Conservation (phyloP, 2,888 invertebrate species). For the Augiades crinisus region DNA sequence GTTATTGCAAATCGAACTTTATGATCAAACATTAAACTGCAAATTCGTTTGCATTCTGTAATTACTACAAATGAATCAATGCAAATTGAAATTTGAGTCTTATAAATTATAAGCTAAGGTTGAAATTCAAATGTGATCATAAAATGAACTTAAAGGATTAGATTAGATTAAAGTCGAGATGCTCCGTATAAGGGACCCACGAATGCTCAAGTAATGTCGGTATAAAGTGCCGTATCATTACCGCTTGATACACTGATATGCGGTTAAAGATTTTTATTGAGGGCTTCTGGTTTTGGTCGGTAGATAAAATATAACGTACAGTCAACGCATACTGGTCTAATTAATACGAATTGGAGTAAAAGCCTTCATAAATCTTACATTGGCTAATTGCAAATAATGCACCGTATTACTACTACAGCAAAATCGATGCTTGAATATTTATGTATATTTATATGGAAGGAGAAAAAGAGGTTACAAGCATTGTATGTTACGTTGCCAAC, state of each 20-base stretch:
- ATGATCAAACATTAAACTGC: background rate
- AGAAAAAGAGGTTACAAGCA: too few relatives aligned
- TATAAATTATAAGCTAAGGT: background rate
- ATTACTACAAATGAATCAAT: slow-evolving; percentile 8
- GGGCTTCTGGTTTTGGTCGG: slow-evolving; percentile 22
- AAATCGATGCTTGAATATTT: too few relatives aligned
- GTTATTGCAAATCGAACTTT: background rate
- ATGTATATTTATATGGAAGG: too few relatives aligned
- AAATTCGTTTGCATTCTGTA: background rate
- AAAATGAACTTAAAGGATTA: slow-evolving; percentile 34
- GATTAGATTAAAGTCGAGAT: slow-evolving; percentile 37
- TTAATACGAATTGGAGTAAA: too few relatives aligned
- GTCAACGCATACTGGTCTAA: too few relatives aligned
- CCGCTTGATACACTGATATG: slow-evolving; percentile 25
- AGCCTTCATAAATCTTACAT: too few relatives aligned
- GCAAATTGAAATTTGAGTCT: background rate
- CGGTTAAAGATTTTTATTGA: slow-evolving; percentile 27
- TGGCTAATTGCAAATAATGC: too few relatives aligned
- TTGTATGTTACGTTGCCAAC: too few relatives aligned
- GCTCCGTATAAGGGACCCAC: slow-evolving; percentile 34
- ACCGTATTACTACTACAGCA: too few relatives aligned
- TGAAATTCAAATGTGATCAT: slow-evolving; percentile 10
- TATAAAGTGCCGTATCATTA: slow-evolving; percentile 37
- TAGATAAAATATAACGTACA: slow-evolving; percentile 23
- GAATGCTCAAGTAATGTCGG: slow-evolving; percentile 29